These are phyloP conservation scores for Fragum sueziense DNA, from an alignment of 2,888 invertebrate species.

Conservation along the genomic window DNA sequence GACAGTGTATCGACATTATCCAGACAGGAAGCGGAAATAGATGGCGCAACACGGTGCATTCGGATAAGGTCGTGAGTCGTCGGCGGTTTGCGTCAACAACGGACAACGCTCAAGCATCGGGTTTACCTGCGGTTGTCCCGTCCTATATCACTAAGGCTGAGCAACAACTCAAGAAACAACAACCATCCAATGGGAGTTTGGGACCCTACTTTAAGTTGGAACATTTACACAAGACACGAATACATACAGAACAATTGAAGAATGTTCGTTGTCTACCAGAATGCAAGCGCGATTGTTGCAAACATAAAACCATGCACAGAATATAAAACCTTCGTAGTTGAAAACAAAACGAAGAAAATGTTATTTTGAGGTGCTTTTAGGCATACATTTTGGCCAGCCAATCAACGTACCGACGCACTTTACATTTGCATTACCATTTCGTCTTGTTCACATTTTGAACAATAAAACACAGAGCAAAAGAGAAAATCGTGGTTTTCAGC, in stretches of 20 bases:
- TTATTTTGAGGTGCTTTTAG: too few species aligned
- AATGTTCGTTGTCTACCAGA: neutral
- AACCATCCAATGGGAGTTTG: neutral
- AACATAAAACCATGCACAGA: neutral
- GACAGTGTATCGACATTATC: slow-evolving; percentile 39
- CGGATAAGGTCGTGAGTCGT: neutral
- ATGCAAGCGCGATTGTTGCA: neutral
- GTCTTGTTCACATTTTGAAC: too few species aligned
- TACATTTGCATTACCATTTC: too few species aligned
- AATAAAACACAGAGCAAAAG: too few species aligned
- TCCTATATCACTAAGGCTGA: neutral
- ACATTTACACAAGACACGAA: neutral
- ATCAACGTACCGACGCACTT: too few species aligned
- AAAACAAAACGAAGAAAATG: too few species aligned
- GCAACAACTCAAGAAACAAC: neutral
- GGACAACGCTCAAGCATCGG: neutral
- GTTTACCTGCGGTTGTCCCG: neutral
- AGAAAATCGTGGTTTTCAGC: too few species aligned
- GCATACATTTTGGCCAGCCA: too few species aligned
- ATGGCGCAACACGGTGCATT: neutral
- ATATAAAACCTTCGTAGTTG: too few species aligned
- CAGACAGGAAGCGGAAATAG: neutral
- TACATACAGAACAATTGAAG: neutral
- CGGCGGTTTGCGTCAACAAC: neutral
- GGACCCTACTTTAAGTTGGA: neutral